These are phyloP conservation scores for Morpho achilles DNA, from an alignment of 2,888 invertebrate species.

Conservation along the genomic window DNA sequence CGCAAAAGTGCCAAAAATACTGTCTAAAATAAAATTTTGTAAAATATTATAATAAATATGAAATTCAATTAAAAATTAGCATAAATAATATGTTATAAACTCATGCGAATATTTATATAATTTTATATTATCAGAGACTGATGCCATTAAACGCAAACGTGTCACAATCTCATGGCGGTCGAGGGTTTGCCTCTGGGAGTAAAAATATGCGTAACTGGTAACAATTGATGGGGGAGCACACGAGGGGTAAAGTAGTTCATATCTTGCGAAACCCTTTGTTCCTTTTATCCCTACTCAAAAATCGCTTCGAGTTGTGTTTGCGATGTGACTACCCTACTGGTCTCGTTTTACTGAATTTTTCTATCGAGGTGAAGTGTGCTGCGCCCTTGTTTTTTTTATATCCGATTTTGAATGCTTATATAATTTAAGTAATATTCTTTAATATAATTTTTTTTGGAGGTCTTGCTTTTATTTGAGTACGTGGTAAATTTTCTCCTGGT, in stretches of 20 bases:
- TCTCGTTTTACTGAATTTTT: constrained; percentile 50
- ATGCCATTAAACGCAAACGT: constrained; percentile 36
- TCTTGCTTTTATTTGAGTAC: too few relatives aligned
- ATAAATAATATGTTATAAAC: too few relatives aligned
- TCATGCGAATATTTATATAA: too few relatives aligned
- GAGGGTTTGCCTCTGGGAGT: constrained; percentile 44
- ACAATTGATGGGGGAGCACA: constrained; percentile 64
- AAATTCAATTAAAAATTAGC: too few relatives aligned
- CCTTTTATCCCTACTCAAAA: constrained; percentile 71
- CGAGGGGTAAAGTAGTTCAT: constrained; percentile 61
- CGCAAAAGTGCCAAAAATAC: too few relatives aligned
- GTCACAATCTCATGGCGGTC: constrained; percentile 30
- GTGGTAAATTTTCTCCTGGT: too few relatives aligned
- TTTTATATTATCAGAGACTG: constrained; percentile 40
- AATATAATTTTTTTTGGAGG: background rate
- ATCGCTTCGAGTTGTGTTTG: constrained; percentile 62
- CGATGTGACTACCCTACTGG: constrained; percentile 66
- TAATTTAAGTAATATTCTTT: too few relatives aligned
- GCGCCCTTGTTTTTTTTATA: constrained; percentile 13
- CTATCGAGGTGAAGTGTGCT: constrained; percentile 25
- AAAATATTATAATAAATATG: too few relatives aligned
- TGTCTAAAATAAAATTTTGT: too few relatives aligned
- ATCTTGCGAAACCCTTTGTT: constrained; percentile 59
- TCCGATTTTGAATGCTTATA: background rate
- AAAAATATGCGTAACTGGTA: constrained; percentile 73